phyloP scores from a whole-genome alignment of 2,797 vertebrate genomes.

The Myioborus melanocephalus region DNA sequence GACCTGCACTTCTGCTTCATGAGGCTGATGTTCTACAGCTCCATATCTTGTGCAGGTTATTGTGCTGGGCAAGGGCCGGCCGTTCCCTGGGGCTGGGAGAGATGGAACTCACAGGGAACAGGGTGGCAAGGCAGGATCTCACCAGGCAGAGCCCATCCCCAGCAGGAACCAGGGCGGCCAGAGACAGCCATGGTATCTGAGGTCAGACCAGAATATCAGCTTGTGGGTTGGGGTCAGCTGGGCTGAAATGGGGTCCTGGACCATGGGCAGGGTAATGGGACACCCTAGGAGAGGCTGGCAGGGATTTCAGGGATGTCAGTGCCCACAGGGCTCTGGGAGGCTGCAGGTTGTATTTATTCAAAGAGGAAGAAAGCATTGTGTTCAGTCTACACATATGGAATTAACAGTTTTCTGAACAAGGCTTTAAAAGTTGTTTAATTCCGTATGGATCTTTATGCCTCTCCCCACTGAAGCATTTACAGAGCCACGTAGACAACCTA shows the following conservation, averaged over 20 bases:
- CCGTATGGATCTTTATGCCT: neutral
- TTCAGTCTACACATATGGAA: neutral
- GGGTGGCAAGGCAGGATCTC: neutral
- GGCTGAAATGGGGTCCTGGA: neutral
- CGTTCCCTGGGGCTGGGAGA: neutral
- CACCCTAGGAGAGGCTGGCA: neutral
- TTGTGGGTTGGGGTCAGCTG: neutral
- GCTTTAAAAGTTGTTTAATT: neutral
- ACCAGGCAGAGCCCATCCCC: neutral
- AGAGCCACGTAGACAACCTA: neutral
- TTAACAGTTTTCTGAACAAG: neutral
- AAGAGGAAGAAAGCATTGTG: neutral
- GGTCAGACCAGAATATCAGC: neutral
- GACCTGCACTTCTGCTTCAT: neutral
- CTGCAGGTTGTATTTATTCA: neutral
- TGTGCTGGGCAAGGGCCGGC: neutral
- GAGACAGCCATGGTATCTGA: accelerated
- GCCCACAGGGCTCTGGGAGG: neutral
- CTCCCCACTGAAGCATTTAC: neutral
- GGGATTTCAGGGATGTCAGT: neutral
- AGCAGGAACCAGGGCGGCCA: neutral
- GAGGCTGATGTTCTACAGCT: neutral
- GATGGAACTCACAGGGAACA: neutral
- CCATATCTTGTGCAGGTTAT: neutral
- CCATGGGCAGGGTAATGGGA: neutral